phyloP scores from a whole-genome alignment of 2,888 invertebrate species.

The Nasonia oneida region DNA sequence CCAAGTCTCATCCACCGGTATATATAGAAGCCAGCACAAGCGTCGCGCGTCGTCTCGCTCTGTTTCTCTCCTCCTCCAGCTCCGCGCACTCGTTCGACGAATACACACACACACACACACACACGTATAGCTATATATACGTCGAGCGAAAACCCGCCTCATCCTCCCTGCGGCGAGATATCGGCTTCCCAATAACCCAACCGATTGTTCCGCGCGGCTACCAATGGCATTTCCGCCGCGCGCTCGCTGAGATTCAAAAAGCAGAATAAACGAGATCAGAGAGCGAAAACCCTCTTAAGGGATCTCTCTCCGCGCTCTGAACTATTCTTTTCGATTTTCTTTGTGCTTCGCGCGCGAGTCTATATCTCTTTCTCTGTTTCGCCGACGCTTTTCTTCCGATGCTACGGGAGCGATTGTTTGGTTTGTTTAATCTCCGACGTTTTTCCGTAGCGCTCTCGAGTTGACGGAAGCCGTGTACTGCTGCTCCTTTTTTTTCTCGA shows the following conservation, averaged over 20 bases:
- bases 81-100: constrained; percentile 33
- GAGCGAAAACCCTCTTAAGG: constrained; percentile 57
- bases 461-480: too few species aligned
- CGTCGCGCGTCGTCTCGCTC: neutral
- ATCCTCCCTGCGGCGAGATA: constrained; percentile 77
- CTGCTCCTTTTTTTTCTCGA: neutral
- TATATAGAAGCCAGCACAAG: neutral
- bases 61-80: neutral
- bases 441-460: neutral
- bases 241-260: constrained; percentile 51
- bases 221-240: constrained; percentile 60
- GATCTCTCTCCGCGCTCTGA: constrained; percentile 3
- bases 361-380: constrained; percentile 8
- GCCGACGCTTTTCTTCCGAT: neutral
- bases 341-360: neutral
- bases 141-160: constrained; percentile 35
- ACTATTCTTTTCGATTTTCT: constrained; percentile 57
- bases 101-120: constrained; percentile 1
- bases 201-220: constrained; percentile 72
- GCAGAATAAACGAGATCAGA: constrained; percentile 60
- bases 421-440: constrained; percentile 45
- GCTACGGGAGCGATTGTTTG: constrained; percentile 22
- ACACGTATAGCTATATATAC: neutral
- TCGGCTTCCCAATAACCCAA: constrained; percentile 78
- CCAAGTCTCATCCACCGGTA: constrained; percentile 52